Evolutionary conservation across 92 coral and sea anemone genomes (phyloP), one percentile per base, ranked within the genome.

Genomic region (Pocillopora meandrina): DNA sequence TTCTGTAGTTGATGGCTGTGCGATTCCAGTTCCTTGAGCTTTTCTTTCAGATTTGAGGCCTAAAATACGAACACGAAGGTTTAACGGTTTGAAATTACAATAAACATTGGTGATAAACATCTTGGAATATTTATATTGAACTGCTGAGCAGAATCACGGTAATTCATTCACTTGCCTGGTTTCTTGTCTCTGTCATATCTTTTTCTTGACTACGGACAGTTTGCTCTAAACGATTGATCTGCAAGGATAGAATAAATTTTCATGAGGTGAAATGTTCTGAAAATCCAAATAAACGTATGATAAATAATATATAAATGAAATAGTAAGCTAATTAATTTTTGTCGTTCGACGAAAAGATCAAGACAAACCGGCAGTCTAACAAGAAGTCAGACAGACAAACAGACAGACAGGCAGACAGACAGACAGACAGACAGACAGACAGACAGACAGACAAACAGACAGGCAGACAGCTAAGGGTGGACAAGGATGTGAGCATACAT

Each of bases 31-130:
- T 97, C 98, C 61, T 89, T 91, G 2, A 97, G 89, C 76, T 89
- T 93, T 79, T 97, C 98, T 80, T 95, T 95, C 14, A 97, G 65
- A 52, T 94, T 82, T 19, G 90, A 86, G 10, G 87, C 83, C 99
- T 96, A 80, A 17, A 35, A 78, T 61, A 68, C 31, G 42, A 57
- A 66, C 55, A 18, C 15, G 66, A 42, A 42, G 52, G 52, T 42
- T 7, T 42, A 7, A 42, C 52, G 52, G 31, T 42, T 42, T 42
- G 52, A 42, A 42, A 66, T 12, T 35, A 20, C 14, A 58, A 14
- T 1, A 60, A 61, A 49, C 68, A 16, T 14, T 12, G 8, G 8
- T 13, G 36, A 31, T 34, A 68, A 33, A 12, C 34, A 9, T 66
- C 71, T 66, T 12, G 52, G 52, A 42, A 42, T 0, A 26, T 68